These are phyloP conservation scores for Subanguina moxae DNA, from an alignment of 1,140 invertebrate species.

Conservation along the genomic window DNA sequence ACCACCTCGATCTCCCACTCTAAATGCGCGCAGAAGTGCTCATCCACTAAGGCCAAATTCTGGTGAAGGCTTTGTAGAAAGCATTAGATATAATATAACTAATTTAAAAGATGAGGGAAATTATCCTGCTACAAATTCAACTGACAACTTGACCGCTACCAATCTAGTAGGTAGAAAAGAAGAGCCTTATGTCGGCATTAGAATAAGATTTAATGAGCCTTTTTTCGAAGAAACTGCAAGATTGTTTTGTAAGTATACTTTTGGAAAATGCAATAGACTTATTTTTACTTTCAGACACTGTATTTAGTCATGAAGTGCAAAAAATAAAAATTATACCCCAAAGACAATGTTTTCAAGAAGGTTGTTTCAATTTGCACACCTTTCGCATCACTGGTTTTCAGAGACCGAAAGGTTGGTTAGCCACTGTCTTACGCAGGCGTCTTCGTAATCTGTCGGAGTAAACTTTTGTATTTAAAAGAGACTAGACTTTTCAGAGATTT, in stretches of 20 bases:
- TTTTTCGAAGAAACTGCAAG: constrained; percentile 35
- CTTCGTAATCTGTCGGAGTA: no score
- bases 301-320: constrained; percentile 43
- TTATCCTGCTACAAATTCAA: not conserved
- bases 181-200: constrained; percentile 20
- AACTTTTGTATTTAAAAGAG: no score
- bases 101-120: no score
- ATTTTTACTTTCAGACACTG: constrained; percentile 32
- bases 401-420: constrained; percentile 13
- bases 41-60: no score
- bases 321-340: constrained; percentile 36
- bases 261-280: constrained; percentile 2
- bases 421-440: constrained; percentile 17
- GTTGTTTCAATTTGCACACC: constrained; percentile 40
- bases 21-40: no score
- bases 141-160: not conserved
- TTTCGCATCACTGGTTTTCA: constrained; percentile 43
- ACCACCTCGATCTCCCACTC: no score
- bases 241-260: constrained; percentile 43
- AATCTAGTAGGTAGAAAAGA: not conserved
- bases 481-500: no score
- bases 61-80: no score
- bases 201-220: constrained; percentile 42
- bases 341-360: constrained; percentile 49
- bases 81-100: no score